Evolutionary conservation across 1,140 invertebrate genomes (phyloP).

Genomic region (Penaeus indicus): DNA sequence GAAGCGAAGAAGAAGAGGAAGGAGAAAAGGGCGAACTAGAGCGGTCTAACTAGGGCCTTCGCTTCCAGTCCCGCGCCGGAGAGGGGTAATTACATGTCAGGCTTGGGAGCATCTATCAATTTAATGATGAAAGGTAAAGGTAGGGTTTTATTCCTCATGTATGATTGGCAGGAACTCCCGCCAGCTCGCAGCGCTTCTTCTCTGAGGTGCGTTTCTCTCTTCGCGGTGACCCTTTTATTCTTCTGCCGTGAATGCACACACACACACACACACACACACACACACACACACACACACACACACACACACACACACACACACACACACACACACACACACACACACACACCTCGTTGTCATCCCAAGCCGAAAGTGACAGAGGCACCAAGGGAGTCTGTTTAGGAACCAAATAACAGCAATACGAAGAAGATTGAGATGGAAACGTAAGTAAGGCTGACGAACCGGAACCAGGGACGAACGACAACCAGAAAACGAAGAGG

Average conservation of each 20-base stretch:
- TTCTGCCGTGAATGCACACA: neutral
- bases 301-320: too few relatives aligned
- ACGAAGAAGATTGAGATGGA: neutral
- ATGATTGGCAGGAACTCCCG: slow-evolving; percentile 49
- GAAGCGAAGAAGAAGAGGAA: neutral
- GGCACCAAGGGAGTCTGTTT: neutral
- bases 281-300: too few relatives aligned
- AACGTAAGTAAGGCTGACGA: neutral
- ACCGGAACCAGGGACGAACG: neutral
- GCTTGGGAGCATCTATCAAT: slow-evolving; percentile 55
- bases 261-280: too few relatives aligned
- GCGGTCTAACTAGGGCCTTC: neutral
- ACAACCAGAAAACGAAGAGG: neutral
- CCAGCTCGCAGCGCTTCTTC: neutral
- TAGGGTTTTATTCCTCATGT: slow-evolving; percentile 44
- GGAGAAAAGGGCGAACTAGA: neutral
- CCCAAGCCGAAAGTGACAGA: neutral
- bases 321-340: too few relatives aligned
- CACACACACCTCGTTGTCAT: too few relatives aligned
- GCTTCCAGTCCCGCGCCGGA: too few relatives aligned
- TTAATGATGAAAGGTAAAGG: slow-evolving; percentile 56
- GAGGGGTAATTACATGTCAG: slow-evolving; percentile 52
- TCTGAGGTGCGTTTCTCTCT: neutral
- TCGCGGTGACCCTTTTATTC: neutral
- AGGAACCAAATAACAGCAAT: neutral